Conservation (phyloP, 1,140 invertebrate genomes). For the Scylla paramamosain region DNA sequence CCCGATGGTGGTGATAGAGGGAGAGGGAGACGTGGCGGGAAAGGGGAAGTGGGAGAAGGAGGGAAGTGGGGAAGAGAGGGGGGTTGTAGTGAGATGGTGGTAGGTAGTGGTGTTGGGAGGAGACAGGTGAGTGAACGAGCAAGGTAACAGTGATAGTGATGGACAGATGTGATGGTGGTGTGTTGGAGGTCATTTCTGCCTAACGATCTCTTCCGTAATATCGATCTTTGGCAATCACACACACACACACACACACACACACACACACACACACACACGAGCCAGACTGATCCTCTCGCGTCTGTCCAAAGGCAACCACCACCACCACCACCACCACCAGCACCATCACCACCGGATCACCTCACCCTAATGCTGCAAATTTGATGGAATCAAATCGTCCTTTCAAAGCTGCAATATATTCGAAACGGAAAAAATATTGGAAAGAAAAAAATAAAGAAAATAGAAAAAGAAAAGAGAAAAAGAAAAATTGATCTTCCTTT, state of each 20-base stretch:
- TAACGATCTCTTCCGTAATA: background rate
- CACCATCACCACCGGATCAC: too few species aligned
- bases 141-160: background rate
- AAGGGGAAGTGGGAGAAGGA: background rate
- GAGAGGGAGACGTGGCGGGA: background rate
- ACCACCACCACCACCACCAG: too few species aligned
- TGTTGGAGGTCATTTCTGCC: background rate
- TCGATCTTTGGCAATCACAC: background rate
- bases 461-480: too few species aligned
- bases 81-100: too few species aligned
- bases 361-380: too few species aligned
- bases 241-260: too few species aligned
- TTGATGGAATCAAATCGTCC: too few species aligned
- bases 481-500: too few species aligned
- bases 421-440: too few species aligned
- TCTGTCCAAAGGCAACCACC: too few species aligned
- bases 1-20: background rate
- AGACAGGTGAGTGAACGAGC: background rate
- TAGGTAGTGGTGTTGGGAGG: background rate
- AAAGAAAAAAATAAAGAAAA: too few species aligned
- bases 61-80: background rate
- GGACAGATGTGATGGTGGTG: background rate
- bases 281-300: background rate
- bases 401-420: too few species aligned
- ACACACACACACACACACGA: background rate